Conservation (phyloP, 2,113 vertebrate genomes). For the Protomyctophum bolini region DNA sequence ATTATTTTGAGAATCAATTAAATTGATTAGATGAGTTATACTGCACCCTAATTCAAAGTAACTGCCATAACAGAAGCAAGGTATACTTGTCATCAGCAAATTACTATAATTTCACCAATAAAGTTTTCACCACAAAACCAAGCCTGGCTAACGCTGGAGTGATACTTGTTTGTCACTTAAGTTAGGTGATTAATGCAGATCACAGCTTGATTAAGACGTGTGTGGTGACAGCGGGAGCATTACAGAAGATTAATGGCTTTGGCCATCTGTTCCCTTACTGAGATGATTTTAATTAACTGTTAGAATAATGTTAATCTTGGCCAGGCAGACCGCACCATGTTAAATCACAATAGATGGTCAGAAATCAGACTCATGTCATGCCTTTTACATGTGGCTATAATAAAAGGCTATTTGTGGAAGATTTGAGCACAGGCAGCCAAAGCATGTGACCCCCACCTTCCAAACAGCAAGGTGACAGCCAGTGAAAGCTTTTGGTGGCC, state of each 20-base stretch:
- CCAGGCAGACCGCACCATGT: conserved; percentile 41
- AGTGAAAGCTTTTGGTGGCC: conserved; percentile 67
- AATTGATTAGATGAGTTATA: too few species aligned
- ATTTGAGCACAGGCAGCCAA: conserved; percentile 14
- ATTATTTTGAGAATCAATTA: too few species aligned
- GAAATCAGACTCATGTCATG: conserved; percentile 47
- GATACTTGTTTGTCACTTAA: conserved; percentile 80
- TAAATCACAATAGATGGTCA: conserved; percentile 38
- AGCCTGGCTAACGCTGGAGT: conserved; percentile 58
- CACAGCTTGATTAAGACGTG: conserved; percentile 76
- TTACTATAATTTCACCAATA: conserved; percentile 54
- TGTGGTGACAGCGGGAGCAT: conserved; percentile 77
- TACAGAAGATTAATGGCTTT: conserved; percentile 67
- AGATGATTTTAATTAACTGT: conserved; percentile 78
- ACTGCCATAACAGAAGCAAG: conserved; percentile 18
- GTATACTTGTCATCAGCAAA: conserved; percentile 41
- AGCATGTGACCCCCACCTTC: conserved; percentile 16
- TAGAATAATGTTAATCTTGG: conserved; percentile 63
- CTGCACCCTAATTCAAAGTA: neutral
- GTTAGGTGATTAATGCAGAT: conserved; percentile 77
- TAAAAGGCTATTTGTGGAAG: conserved; percentile 3
- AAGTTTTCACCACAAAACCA: conserved; percentile 53
- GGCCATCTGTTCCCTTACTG: conserved; percentile 75
- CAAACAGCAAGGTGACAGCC: conserved; percentile 46
- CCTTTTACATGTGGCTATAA: neutral